A percentile compares a stretch with the other conserved stretches of the same genome.
Evolutionary conservation across 2,113 vertebrate genomes (phyloP).

Genomic region (Synodontis membranacea): DNA sequence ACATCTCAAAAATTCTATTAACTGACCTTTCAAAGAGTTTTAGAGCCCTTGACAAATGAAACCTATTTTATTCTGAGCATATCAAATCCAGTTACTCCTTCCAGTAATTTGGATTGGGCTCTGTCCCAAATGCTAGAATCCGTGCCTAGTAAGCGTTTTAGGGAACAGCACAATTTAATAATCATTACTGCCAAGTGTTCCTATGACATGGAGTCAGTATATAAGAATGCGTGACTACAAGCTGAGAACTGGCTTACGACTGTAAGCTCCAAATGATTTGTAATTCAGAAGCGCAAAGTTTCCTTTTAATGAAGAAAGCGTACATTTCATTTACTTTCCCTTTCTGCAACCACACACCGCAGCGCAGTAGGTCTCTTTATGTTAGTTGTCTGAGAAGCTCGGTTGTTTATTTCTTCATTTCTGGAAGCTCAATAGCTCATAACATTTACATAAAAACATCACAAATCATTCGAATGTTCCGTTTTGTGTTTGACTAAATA

Average conservation of each 20-base stretch:
- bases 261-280: not conserved
- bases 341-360: too few relatives aligned
- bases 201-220: not conserved
- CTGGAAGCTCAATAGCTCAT: too few relatives aligned
- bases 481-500: too few relatives aligned
- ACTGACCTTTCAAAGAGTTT: not conserved
- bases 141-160: not conserved
- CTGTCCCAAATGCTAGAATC: not conserved
- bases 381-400: too few relatives aligned
- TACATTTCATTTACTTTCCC: too few relatives aligned
- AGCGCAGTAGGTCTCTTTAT: too few relatives aligned
- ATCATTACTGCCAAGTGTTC: not conserved
- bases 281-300: not conserved
- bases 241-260: not conserved
- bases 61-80: not conserved
- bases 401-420: too few relatives aligned
- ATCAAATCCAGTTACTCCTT: not conserved
- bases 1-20: not conserved
- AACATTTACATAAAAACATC: too few relatives aligned
- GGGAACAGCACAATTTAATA: constrained; percentile 5
- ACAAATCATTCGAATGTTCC: too few relatives aligned
- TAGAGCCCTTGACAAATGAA: not conserved
- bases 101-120: not conserved
- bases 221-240: too few relatives aligned
- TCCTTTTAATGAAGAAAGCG: too few relatives aligned